Evolutionary conservation across 1,140 invertebrate species (phyloP).

Genomic region (Vanessa atalanta): DNA sequence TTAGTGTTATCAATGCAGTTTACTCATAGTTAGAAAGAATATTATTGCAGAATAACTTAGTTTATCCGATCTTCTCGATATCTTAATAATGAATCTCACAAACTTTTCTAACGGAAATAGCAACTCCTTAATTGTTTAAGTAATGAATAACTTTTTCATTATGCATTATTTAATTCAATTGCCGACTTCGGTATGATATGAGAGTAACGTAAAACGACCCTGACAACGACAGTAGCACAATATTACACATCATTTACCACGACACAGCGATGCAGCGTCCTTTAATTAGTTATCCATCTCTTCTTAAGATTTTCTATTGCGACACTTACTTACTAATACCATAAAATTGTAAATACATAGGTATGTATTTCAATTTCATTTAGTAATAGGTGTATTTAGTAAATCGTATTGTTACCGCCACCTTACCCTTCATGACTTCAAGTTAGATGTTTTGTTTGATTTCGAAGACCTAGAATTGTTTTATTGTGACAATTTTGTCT

Average conservation of each 20-base stretch:
- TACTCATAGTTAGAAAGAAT: constrained; percentile 22
- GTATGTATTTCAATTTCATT: constrained; percentile 53
- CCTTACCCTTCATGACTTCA: constrained; percentile 43
- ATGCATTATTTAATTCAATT: constrained; percentile 43
- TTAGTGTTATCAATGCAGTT: constrained; percentile 25
- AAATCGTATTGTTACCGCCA: constrained; percentile 45
- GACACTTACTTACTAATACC: constrained; percentile 34
- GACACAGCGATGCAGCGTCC: constrained; percentile 36
- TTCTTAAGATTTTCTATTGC: constrained; percentile 36
- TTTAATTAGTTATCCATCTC: constrained; percentile 36
- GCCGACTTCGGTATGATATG: constrained; percentile 33
- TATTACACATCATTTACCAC: constrained; percentile 35
- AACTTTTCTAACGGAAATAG: constrained; percentile 19
- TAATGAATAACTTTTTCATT: constrained; percentile 33
- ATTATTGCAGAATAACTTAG: constrained; percentile 27
- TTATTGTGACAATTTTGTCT: constrained; percentile 63
- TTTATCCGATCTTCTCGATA: constrained; percentile 11
- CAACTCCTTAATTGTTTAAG: constrained; percentile 24
- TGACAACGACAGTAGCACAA: constrained; percentile 26
- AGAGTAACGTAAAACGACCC: constrained; percentile 28
- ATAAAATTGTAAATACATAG: constrained; percentile 49
- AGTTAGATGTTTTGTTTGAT: constrained; percentile 45
- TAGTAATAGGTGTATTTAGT: constrained; percentile 55
- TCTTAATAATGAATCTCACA: background rate
- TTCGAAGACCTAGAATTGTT: constrained; percentile 44